These are phyloP conservation scores for Apus apus DNA, from an alignment of 2,113 vertebrate genomes.

Conservation along the genomic window DNA sequence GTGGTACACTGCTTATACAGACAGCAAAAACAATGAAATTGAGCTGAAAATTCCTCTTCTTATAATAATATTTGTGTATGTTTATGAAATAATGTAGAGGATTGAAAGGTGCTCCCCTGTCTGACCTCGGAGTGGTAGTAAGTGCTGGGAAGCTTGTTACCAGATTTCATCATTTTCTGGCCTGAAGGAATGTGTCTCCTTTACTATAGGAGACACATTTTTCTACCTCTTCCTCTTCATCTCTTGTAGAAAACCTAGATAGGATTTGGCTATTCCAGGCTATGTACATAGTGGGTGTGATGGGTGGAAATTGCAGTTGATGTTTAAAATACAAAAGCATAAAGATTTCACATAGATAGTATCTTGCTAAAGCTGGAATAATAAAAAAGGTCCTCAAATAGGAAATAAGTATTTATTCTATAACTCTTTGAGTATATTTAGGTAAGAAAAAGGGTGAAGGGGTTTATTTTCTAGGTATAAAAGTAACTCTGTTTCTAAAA, in stretches of 20 bases:
- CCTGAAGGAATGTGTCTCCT: not conserved
- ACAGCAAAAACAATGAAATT: not conserved
- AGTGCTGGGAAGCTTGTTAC: not conserved
- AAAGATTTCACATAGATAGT: not conserved
- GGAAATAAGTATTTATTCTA: not conserved
- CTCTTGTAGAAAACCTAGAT: not conserved
- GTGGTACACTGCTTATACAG: not conserved
- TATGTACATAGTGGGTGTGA: accelerated
- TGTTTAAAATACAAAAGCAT: not conserved
- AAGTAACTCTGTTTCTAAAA: not conserved
- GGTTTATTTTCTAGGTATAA: not conserved
- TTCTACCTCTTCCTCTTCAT: no score
- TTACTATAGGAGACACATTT: no score
- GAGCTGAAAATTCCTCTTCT: not conserved
- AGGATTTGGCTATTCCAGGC: not conserved
- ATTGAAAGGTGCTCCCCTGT: not conserved
- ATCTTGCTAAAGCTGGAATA: not conserved
- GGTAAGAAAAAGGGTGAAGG: not conserved
- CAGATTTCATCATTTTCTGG: not conserved
- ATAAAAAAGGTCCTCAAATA: not conserved
- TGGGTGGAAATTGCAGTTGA: not conserved
- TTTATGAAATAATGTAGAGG: not conserved
- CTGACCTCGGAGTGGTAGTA: not conserved
- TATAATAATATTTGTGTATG: not conserved
- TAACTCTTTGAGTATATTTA: not conserved